These are phyloP conservation scores for Pocillopora verrucosa DNA, from an alignment of 64 coral and sea anemone species.

Conservation along the genomic window DNA sequence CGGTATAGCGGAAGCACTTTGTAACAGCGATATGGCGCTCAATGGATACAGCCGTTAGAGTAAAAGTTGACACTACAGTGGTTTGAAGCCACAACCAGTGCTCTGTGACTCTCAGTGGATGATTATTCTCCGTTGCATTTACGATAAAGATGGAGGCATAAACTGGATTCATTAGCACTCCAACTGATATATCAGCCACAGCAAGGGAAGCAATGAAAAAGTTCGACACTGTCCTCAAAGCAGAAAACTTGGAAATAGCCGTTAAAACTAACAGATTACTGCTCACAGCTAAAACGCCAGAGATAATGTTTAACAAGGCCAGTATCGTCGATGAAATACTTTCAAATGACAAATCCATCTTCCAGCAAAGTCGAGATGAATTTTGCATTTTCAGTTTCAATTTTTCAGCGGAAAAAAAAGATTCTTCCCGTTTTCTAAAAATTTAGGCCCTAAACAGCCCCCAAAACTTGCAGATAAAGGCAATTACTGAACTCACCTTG, in stretches of 20 bases:
- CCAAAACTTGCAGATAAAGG: too few relatives aligned
- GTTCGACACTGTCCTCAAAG: slow-evolving; percentile 20
- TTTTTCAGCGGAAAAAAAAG: too few relatives aligned
- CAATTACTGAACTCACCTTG: too few relatives aligned
- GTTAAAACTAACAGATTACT: slow-evolving; percentile 30
- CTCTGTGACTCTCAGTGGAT: slow-evolving; percentile 23
- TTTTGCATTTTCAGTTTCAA: not conserved
- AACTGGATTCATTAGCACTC: slow-evolving; percentile 39
- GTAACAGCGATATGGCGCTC: slow-evolving; percentile 61
- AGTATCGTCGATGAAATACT: not conserved
- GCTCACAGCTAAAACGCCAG: slow-evolving; percentile 9
- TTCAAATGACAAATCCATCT: not conserved
- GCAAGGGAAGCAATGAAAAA: slow-evolving; percentile 49
- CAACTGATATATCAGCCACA: slow-evolving; percentile 26
- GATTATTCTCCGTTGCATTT: slow-evolving; percentile 4
- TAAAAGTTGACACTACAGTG: slow-evolving; percentile 38
- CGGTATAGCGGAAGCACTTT: slow-evolving; percentile 20
- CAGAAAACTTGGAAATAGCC: slow-evolving; percentile 26
- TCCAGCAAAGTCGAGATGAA: not conserved
- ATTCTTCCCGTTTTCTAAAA: too few relatives aligned
- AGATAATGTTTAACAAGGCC: not conserved
- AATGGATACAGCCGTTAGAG: slow-evolving; percentile 54
- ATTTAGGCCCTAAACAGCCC: too few relatives aligned
- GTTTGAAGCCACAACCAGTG: slow-evolving; percentile 61
- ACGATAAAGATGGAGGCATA: slow-evolving; percentile 7